These are phyloP conservation scores for Styela clava DNA, from an alignment of 23 tunicate species.

Conservation along the genomic window DNA sequence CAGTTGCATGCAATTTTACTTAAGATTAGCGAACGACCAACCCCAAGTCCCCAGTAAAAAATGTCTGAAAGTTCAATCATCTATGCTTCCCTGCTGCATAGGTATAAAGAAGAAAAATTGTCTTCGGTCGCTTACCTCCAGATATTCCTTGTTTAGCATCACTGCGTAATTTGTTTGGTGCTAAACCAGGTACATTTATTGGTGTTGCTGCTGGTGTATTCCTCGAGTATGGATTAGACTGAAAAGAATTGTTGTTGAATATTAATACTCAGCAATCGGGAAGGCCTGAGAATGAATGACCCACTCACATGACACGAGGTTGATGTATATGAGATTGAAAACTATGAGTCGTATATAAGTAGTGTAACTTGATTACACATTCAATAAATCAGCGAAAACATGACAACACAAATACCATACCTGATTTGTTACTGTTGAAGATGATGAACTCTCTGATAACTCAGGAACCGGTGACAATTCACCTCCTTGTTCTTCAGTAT, in stretches of 20 bases:
- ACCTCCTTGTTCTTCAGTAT: background rate
- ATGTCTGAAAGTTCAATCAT: too few species aligned
- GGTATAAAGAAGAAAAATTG: too few species aligned
- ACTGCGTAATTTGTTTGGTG: constrained; percentile 9
- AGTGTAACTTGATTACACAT: too few species aligned
- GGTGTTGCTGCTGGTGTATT: constrained; percentile 63
- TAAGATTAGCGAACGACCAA: too few species aligned
- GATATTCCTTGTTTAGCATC: background rate
- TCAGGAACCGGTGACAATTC: constrained; percentile 68
- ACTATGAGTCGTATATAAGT: too few species aligned
- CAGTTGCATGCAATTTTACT: too few species aligned
- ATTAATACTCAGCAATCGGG: background rate
- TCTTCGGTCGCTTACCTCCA: constrained; percentile 1
- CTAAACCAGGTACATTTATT: constrained; percentile 20
- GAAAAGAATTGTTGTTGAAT: background rate
- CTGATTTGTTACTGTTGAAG: background rate
- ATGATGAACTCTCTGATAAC: constrained; percentile 28
- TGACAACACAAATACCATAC: too few species aligned
- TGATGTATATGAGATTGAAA: too few species aligned
- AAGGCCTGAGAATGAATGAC: background rate
- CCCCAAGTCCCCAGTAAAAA: too few species aligned
- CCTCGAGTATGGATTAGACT: background rate
- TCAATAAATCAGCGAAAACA: too few species aligned
- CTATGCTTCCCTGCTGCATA: too few species aligned
- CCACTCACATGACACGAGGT: background rate